phyloP scores from a whole-genome alignment of 2,113 vertebrate species.

The Halcyon malimbica region DNA sequence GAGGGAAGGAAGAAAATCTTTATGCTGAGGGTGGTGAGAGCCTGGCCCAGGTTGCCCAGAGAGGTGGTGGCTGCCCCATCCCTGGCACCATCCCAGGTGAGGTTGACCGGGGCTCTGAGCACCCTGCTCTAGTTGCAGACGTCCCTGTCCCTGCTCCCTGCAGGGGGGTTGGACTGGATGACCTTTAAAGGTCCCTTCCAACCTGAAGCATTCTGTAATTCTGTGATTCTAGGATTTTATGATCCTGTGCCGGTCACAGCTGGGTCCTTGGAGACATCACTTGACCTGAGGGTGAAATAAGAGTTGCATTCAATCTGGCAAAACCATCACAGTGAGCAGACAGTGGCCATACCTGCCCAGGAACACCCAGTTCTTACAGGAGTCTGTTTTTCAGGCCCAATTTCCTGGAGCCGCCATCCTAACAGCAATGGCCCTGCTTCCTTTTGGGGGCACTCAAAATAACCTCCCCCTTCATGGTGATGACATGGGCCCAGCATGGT shows the following conservation, averaged over 20 bases:
- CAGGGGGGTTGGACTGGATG: not conserved
- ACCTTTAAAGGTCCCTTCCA: not conserved
- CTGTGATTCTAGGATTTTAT: not conserved
- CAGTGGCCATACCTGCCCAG: not conserved
- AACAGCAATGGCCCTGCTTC: rapidly evolving
- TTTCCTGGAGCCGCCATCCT: not conserved
- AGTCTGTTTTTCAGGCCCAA: not conserved
- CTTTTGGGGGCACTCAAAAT: not conserved
- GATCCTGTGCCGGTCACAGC: not conserved
- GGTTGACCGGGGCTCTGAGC: not conserved
- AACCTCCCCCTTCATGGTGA: not conserved
- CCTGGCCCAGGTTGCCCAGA: too few species aligned
- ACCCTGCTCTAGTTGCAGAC: not conserved
- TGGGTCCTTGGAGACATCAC: rapidly evolving
- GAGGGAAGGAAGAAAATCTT: too few species aligned
- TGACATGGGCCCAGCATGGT: rapidly evolving
- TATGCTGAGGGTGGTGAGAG: too few species aligned
- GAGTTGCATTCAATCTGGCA: not conserved
- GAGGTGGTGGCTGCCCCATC: too few species aligned
- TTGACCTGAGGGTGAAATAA: not conserved
- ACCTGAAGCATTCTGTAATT: not conserved
- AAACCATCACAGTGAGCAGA: not conserved
- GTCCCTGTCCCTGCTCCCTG: too few species aligned
- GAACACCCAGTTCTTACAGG: not conserved
- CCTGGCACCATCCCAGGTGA: not conserved